Percentiles rank a stretch among this genome's conserved stretches.
These are phyloP conservation scores for Babyrousa celebensis DNA, from an alignment of 2,797 vertebrate genomes.

Conservation along the genomic window DNA sequence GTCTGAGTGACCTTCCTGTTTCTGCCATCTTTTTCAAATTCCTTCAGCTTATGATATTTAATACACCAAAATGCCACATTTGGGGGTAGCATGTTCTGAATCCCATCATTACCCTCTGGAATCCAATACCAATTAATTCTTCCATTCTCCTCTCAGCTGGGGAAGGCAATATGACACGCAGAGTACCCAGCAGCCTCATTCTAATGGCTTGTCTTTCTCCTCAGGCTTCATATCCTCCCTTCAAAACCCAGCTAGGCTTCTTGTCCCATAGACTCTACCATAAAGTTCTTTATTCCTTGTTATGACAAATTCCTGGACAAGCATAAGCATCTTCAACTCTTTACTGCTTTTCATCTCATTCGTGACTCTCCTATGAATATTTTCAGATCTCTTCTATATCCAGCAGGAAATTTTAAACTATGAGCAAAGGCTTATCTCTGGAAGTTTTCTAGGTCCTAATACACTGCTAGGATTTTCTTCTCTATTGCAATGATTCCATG, in stretches of 20 bases:
- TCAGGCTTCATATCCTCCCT: neutral
- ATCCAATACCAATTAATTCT: neutral
- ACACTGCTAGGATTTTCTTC: neutral
- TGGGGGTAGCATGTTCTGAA: neutral
- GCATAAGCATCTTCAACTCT: neutral
- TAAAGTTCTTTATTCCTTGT: neutral
- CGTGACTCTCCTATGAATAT: neutral
- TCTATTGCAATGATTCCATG: neutral
- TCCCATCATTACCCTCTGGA: neutral
- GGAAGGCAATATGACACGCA: neutral
- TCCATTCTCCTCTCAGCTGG: neutral
- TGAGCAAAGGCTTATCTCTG: neutral
- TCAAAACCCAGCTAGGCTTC: neutral
- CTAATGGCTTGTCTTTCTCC: neutral
- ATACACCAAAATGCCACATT: neutral
- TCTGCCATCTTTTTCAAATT: neutral
- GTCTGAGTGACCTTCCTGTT: neutral
- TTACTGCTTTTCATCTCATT: neutral
- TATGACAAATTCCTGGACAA: neutral
- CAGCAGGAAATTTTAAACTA: slow-evolving; percentile 7
- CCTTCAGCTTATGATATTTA: neutral
- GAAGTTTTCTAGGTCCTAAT: neutral
- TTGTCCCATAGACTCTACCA: neutral
- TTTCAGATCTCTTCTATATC: neutral
- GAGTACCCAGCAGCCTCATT: neutral